Evolutionary conservation across 2,888 invertebrate genomes (phyloP).

Genomic region (Erynnis tages): DNA sequence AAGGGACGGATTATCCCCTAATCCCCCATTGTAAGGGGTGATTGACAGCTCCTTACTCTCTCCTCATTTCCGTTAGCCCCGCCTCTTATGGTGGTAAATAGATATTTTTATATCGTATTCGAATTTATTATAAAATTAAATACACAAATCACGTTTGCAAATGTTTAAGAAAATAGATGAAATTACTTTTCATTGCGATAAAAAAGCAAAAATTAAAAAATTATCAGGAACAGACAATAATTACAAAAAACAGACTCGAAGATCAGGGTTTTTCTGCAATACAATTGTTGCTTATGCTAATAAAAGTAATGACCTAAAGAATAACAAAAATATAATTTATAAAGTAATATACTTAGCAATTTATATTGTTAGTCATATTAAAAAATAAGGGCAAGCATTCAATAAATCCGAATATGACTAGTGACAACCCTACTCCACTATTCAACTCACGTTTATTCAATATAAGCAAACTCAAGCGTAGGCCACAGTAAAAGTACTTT

Average conservation of each 20-base stretch:
- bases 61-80: constrained; percentile 42
- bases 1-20: constrained; percentile 29
- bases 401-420: too few relatives aligned
- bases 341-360: too few relatives aligned
- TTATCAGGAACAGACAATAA: too few relatives aligned
- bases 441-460: constrained; percentile 82
- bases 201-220: too few relatives aligned
- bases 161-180: neutral
- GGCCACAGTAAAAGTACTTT: constrained; percentile 73
- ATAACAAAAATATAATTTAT: too few relatives aligned
- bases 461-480: constrained; percentile 79
- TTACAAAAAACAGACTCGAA: too few relatives aligned
- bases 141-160: neutral
- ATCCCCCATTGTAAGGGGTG: constrained; percentile 47
- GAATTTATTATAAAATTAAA: neutral
- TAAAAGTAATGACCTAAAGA: too few relatives aligned
- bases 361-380: too few relatives aligned
- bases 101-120: neutral
- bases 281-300: too few relatives aligned
- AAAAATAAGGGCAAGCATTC: too few relatives aligned
- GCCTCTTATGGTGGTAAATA: constrained; percentile 37
- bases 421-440: constrained; percentile 65
- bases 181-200: too few relatives aligned
- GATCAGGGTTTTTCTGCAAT: too few relatives aligned
- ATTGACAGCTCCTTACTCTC: constrained; percentile 54